These are phyloP conservation scores for Aphidius colemani DNA, from an alignment of 2,888 invertebrate species.

Conservation along the genomic window DNA sequence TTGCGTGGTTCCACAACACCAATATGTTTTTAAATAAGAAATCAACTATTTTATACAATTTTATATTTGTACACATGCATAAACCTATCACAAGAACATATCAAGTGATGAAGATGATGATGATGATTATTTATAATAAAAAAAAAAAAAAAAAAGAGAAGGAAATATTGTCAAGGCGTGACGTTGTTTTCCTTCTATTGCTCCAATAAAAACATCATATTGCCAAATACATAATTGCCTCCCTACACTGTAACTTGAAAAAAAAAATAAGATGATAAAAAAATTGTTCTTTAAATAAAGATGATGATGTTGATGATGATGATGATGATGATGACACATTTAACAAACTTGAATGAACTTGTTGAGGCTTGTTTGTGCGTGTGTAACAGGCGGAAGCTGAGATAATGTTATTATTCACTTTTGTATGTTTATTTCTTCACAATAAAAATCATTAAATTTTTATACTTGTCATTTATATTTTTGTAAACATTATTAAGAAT, in stretches of 20 bases:
- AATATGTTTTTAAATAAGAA: too few species aligned
- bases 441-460: too few species aligned
- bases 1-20: neutral
- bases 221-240: neutral
- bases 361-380: conserved; percentile 15
- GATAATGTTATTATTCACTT: too few species aligned
- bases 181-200: conserved; percentile 6
- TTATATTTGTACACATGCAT: too few species aligned
- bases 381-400: conserved; percentile 1
- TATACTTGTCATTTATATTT: too few species aligned
- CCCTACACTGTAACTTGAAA: neutral
- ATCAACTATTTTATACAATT: too few species aligned
- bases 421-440: too few species aligned
- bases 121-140: too few species aligned
- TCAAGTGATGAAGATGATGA: too few species aligned
- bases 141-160: neutral
- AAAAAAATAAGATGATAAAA: neutral
- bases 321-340: neutral
- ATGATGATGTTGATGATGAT: too few species aligned
- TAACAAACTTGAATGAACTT: neutral
- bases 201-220: neutral
- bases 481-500: too few species aligned
- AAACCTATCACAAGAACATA: too few species aligned
- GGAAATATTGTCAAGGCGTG: neutral
- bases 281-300: neutral